Conservation (phyloP, 2,113 vertebrate species). For the Psilopogon haemacephalus region DNA sequence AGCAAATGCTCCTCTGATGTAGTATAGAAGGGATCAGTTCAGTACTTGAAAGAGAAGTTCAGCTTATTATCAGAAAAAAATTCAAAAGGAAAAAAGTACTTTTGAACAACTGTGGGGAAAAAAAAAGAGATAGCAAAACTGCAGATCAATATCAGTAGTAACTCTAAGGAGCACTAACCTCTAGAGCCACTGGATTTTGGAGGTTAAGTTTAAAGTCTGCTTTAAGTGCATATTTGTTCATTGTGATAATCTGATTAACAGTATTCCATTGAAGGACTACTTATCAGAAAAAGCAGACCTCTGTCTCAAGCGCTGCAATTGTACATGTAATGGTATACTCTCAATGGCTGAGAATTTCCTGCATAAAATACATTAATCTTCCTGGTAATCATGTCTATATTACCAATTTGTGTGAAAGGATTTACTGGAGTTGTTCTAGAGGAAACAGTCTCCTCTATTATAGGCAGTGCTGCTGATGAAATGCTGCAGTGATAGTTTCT, state of each 20-base stretch:
- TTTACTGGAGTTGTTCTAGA: background rate
- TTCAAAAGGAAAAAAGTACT: background rate
- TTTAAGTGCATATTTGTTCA: background rate
- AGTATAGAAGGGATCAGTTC: background rate
- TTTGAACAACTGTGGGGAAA: background rate
- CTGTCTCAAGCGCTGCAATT: background rate
- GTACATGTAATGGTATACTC: background rate
- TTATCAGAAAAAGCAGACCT: background rate
- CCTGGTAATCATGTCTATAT: background rate
- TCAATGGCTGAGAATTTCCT: background rate
- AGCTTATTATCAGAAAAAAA: background rate
- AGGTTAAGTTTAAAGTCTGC: background rate
- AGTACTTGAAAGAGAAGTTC: background rate
- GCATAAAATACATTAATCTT: background rate
- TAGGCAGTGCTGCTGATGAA: background rate
- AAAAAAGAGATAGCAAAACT: background rate
- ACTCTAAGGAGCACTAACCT: background rate
- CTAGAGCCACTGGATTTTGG: background rate
- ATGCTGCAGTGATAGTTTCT: background rate
- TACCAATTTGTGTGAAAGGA: background rate
- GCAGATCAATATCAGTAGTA: background rate
- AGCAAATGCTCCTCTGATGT: background rate
- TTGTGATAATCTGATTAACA: background rate
- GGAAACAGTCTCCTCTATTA: background rate
- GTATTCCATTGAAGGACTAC: background rate